Conservation (phyloP, 2,797 vertebrate genomes). For the Gambelia wislizenii region DNA sequence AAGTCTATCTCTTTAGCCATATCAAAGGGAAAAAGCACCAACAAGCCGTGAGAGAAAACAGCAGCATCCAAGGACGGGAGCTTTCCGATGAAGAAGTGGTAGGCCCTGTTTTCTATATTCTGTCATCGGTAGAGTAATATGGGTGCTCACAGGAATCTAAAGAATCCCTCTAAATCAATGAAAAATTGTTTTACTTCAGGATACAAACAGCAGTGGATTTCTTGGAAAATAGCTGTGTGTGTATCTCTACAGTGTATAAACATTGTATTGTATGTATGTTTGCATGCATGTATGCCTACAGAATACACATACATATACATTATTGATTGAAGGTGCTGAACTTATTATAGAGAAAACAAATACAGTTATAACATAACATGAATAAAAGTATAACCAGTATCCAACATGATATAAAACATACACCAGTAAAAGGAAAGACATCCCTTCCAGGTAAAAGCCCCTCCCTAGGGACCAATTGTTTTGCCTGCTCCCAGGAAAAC, state of each 20-base stretch:
- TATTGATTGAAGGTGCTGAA: no score
- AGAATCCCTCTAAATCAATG: not conserved
- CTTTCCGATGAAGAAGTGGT: slow-evolving; percentile 99
- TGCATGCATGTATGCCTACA: not conserved
- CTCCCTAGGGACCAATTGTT: no score
- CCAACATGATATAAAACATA: no score
- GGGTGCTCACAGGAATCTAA: not conserved
- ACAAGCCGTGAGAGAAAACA: slow-evolving; percentile 96
- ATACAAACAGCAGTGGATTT: not conserved
- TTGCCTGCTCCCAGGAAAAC: no score
- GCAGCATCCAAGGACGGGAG: slow-evolving; percentile 97
- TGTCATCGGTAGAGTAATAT: not conserved
- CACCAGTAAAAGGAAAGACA: no score
- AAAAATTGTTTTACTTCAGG: not conserved
- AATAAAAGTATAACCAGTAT: no score
- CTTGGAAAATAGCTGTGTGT: not conserved
- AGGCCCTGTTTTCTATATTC: slow-evolving; percentile 64
- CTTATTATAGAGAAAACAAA: no score
- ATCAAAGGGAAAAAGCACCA: slow-evolving; percentile 97
- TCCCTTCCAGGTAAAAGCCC: no score
- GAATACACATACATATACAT: not conserved
- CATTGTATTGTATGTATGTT: not conserved
- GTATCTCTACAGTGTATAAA: not conserved
- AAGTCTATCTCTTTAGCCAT: slow-evolving; percentile 99
- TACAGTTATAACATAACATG: no score